phyloP scores from a whole-genome alignment of 2,113 vertebrate species.

The Isichthys henryi region DNA sequence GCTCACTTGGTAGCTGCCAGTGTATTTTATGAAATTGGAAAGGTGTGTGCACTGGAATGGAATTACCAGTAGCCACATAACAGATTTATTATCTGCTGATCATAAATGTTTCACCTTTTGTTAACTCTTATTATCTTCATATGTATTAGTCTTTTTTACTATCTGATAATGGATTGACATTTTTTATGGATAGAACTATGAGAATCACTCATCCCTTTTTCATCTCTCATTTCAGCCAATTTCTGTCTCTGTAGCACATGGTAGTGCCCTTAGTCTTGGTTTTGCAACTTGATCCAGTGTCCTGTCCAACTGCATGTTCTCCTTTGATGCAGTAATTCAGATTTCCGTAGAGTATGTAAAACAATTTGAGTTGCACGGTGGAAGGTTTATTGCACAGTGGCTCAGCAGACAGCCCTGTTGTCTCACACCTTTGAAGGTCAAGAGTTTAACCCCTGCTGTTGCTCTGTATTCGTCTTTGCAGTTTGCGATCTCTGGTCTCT shows the following conservation, averaged over 20 bases:
- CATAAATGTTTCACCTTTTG: background rate
- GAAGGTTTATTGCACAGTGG: background rate
- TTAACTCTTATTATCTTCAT: background rate
- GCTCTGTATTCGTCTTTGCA: background rate
- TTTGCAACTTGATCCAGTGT: background rate
- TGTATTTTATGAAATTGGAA: background rate
- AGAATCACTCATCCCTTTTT: background rate
- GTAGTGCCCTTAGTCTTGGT: background rate
- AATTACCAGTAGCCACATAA: background rate
- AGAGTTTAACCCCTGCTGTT: background rate
- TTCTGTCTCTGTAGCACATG: background rate
- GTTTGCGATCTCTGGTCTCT: background rate
- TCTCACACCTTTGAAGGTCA: background rate
- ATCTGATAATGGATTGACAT: background rate
- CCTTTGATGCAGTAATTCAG: background rate
- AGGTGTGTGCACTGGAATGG: background rate
- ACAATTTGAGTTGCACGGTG: background rate
- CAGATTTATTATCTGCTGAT: background rate
- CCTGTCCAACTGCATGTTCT: background rate
- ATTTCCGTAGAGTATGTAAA: background rate
- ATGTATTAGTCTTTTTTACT: background rate
- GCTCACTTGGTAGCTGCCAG: background rate
- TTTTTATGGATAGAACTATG: background rate
- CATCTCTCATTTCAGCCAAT: background rate
- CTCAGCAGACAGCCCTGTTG: background rate